A percentile compares a stretch with the other conserved stretches of the same genome.
Evolutionary conservation across 2,797 vertebrate genomes (phyloP).

Genomic region (Anableps anableps): DNA sequence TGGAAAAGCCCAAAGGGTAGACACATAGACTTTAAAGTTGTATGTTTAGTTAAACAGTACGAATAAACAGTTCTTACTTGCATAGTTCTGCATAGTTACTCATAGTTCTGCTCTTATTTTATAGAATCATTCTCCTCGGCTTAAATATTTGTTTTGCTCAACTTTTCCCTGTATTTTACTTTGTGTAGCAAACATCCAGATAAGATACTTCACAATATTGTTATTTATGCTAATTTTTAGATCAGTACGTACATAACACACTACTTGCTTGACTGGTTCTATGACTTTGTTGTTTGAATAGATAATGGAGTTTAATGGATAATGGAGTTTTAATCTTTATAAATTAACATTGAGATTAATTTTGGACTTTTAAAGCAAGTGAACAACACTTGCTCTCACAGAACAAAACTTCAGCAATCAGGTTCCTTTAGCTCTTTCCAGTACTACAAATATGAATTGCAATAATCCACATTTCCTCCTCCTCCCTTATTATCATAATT

Average conservation of each 20-base stretch:
- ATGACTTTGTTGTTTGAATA: neutral
- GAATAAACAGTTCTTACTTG: neutral
- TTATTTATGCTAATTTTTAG: neutral
- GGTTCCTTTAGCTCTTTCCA: neutral
- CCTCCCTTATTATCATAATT: neutral
- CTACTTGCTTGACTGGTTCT: neutral
- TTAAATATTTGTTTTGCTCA: slow-evolving; percentile 2
- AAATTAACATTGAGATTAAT: neutral
- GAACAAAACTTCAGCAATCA: neutral
- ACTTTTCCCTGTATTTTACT: slow-evolving; percentile 6
- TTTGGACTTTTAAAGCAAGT: neutral
- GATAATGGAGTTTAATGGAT: neutral
- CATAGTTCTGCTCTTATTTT: slow-evolving; percentile 8
- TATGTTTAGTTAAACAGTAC: slow-evolving; percentile 33
- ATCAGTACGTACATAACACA: neutral
- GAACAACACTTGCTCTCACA: neutral
- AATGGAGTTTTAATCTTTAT: neutral
- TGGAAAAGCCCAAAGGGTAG: slow-evolving; percentile 16
- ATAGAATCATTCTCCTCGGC: slow-evolving; percentile 15
- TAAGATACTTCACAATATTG: neutral
- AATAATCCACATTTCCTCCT: neutral
- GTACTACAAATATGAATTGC: neutral
- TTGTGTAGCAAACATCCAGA: neutral
- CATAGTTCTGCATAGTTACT: neutral
- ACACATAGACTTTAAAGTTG: slow-evolving; percentile 30